phyloP scores from a whole-genome alignment of 2,888 invertebrate genomes.

The Eupithecia subfuscata region DNA sequence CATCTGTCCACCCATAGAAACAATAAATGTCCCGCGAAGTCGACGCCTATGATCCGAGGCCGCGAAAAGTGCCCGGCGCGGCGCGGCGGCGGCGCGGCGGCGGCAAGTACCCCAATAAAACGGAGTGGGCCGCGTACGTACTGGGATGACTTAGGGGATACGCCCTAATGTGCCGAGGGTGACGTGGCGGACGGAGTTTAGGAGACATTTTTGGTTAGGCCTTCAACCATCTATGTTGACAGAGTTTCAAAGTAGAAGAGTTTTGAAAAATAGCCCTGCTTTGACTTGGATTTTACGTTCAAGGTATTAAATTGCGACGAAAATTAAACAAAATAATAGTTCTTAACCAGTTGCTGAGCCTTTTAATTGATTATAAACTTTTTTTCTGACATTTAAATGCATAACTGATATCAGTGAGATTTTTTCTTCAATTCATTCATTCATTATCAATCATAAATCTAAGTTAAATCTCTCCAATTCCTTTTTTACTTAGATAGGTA shows the following conservation, averaged over 20 bases:
- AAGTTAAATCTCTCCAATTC: too few species aligned
- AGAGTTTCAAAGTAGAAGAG: neutral
- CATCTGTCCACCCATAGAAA: neutral
- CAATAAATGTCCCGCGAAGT: neutral
- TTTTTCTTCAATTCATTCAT: too few species aligned
- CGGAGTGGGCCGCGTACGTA: conserved; percentile 43
- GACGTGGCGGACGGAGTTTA: conserved; percentile 22
- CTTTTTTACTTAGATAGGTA: too few species aligned
- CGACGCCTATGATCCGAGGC: neutral
- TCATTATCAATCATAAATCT: too few species aligned
- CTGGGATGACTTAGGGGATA: conserved; percentile 57
- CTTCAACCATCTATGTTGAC: too few species aligned
- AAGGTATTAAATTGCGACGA: neutral
- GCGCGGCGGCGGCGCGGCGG: conserved; percentile 42
- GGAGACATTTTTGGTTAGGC: neutral
- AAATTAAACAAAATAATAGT: neutral
- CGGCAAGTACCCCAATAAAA: conserved; percentile 53
- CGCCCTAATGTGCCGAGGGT: conserved; percentile 48
- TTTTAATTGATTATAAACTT: too few species aligned
- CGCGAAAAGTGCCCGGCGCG: conserved; percentile 33
- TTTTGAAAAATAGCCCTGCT: neutral
- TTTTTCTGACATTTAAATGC: too few species aligned
- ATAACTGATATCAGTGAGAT: too few species aligned
- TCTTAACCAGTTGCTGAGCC: too few species aligned
- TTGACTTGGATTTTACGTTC: neutral